phyloP scores from a whole-genome alignment of 2,888 invertebrate species.

The Ophion costatus region DNA sequence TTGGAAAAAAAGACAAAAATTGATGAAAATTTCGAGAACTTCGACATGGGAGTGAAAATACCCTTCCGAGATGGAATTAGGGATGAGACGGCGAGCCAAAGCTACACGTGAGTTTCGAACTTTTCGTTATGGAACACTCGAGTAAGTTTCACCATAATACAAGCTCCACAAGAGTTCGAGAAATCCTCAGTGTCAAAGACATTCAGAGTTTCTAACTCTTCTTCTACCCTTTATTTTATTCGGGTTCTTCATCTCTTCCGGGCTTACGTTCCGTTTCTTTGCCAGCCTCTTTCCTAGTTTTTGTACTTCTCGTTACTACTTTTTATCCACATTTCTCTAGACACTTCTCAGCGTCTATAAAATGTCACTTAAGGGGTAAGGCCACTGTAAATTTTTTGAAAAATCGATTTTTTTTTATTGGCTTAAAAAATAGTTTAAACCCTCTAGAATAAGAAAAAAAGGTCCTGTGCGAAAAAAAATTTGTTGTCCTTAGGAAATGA shows the following conservation, averaged over 20 bases:
- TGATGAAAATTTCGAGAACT: neutral
- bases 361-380: too few species aligned
- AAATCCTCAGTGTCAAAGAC: slow-evolving; percentile 7
- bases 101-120: neutral
- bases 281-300: neutral
- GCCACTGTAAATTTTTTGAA: too few species aligned
- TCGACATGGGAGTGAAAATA: slow-evolving; percentile 10
- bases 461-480: too few species aligned
- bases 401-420: too few species aligned
- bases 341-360: too few species aligned
- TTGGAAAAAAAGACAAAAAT: neutral
- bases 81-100: neutral
- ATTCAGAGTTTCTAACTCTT: neutral
- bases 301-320: neutral
- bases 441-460: too few species aligned
- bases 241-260: neutral
- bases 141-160: slow-evolving; percentile 15
- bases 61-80: neutral
- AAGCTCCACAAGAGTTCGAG: neutral
- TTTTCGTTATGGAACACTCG: neutral
- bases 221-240: neutral
- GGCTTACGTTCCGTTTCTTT: neutral
- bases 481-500: too few species aligned
- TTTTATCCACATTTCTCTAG: slow-evolving; percentile 23
- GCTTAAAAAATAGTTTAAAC: too few species aligned